Evolutionary conservation across 2,113 vertebrate genomes (phyloP), one percentile per base, ranked within the genome.

Genomic region (Callipepla squamata): DNA sequence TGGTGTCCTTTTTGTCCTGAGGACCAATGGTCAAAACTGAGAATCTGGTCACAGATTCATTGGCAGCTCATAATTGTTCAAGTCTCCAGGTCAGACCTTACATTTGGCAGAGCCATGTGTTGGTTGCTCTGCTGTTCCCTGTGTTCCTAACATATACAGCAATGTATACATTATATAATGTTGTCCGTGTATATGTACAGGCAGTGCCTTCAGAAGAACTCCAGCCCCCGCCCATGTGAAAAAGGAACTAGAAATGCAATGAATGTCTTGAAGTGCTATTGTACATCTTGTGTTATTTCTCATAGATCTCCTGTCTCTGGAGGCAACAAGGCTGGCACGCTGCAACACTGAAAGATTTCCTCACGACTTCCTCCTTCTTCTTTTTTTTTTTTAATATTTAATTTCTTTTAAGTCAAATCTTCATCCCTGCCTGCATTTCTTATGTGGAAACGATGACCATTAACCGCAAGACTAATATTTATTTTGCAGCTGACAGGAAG

Each of bases 401-500:
- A 22, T 61, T 78, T 89, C 9, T 76, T 80, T 21, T 26, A 40
- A 80, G 65, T 6, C 30, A 26, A 7, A 7, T 40, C 32, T 44
- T 74, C 47, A 70, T 80, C 77, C 83, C 92, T 6, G 28, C 22
- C 34, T 82, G 55, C 12, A 23, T 53, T 87, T 63, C 12, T 86
- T 69, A 11, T 32, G 32, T 67, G 73, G 86, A 86, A 95, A 70
- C 1, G 3, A 69, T 94, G 87, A 80, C 89, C 78, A 36, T 47
- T 70, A 50, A 89, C 89, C 47, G 1, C 86, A 84, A 28, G 85
- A 30, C 23, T 59, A 53, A 30, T 61, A 7, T 70, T 80, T 72
- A 18, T 50, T 34, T n/a, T 48, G 9, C 89, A 90, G 94, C 91
- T 94, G 93, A 16, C 91, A 90, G 95, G 91, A 90, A 90, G 38